Percentiles rank a stretch among this genome's conserved stretches.
Evolutionary conservation across 2,797 vertebrate species (phyloP).

Genomic region (Sebastes hubbsi): DNA sequence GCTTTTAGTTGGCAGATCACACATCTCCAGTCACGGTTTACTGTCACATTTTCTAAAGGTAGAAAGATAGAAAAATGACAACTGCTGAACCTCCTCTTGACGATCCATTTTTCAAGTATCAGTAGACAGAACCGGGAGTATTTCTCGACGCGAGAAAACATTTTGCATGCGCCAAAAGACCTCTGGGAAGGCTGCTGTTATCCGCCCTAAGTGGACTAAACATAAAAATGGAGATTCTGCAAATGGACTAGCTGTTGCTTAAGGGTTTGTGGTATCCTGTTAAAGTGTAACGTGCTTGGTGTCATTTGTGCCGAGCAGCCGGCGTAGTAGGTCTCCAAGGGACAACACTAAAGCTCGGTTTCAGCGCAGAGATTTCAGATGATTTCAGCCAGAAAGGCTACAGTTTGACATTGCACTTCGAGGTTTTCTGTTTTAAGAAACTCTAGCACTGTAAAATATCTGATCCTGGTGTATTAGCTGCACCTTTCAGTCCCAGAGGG

Average conservation of each 20-base stretch:
- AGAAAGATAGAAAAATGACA: constrained; percentile 53
- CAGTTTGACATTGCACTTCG: constrained; percentile 33
- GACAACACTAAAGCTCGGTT: constrained; percentile 39
- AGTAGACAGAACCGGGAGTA: constrained; percentile 33
- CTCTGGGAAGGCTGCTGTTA: constrained; percentile 53
- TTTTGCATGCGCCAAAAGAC: constrained; percentile 30
- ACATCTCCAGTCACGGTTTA: constrained; percentile 62
- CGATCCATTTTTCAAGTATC: constrained; percentile 35
- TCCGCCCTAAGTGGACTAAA: constrained; percentile 62
- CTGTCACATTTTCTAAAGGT: constrained; percentile 62
- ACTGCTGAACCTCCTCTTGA: constrained; percentile 42
- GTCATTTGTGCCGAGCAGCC: constrained; percentile 52
- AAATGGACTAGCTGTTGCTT: constrained; percentile 50
- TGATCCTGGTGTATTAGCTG: constrained; percentile 29
- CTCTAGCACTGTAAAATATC: constrained; percentile 13
- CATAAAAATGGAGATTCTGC: constrained; percentile 57
- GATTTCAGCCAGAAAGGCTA: constrained; percentile 42
- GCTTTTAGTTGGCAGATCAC: constrained; percentile 71
- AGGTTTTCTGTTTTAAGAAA: constrained; percentile 42
- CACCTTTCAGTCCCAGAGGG: constrained; percentile 23
- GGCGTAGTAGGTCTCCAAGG: constrained; percentile 47
- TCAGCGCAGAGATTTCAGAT: constrained; percentile 42
- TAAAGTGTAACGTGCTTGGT: constrained; percentile 51
- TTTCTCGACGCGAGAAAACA: constrained; percentile 41
- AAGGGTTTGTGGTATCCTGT: constrained; percentile 60